These are phyloP conservation scores for Aphodius granarius DNA, from an alignment of 2,888 invertebrate genomes.

Conservation along the genomic window DNA sequence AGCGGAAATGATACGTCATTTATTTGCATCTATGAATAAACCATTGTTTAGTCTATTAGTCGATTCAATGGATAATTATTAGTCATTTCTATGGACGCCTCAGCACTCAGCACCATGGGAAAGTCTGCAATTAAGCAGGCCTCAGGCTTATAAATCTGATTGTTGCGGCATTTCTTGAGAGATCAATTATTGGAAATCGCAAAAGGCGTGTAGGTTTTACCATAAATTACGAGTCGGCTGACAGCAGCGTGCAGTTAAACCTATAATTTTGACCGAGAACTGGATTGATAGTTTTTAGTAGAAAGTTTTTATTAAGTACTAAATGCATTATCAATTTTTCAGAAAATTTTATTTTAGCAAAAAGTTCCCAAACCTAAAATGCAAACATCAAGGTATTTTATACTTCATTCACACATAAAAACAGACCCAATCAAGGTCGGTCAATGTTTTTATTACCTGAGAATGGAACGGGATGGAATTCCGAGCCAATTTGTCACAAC, in stretches of 20 bases:
- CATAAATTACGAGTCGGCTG: neutral
- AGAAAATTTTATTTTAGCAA: too few species aligned
- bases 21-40: neutral
- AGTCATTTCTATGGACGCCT: neutral
- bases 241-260: neutral
- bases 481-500: slow-evolving; percentile 13
- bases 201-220: neutral
- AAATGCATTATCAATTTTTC: too few species aligned
- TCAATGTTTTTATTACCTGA: neutral
- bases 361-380: too few species aligned
- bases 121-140: neutral
- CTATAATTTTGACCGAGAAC: neutral
- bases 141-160: neutral
- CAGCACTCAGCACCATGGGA: neutral
- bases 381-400: too few species aligned
- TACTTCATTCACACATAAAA: too few species aligned
- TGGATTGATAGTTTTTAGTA: too few species aligned
- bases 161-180: neutral
- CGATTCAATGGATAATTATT: too few species aligned
- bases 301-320: too few species aligned
- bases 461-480: slow-evolving; percentile 2
- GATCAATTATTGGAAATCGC: neutral
- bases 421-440: neutral
- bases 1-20: neutral
- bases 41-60: too few species aligned